Evolutionary conservation across 2,888 invertebrate genomes (phyloP).

Genomic region (Drosophila nigricruria): DNA sequence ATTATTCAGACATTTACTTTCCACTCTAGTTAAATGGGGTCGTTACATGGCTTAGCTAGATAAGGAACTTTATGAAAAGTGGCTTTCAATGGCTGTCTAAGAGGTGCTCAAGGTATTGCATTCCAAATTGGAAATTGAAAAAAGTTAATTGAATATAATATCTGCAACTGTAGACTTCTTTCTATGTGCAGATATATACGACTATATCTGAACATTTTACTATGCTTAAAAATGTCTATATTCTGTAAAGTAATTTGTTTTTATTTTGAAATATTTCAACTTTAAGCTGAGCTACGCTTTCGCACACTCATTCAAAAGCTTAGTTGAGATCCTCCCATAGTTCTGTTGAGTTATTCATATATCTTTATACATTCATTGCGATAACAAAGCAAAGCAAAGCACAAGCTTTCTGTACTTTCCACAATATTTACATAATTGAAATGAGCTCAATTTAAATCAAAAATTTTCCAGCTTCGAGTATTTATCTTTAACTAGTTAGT

Average conservation of each 20-base stretch:
- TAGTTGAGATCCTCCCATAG: constrained; percentile 1
- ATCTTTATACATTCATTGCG: background rate
- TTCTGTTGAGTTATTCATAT: background rate
- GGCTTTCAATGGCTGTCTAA: background rate
- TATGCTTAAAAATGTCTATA: no score
- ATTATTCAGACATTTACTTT: constrained; percentile 14
- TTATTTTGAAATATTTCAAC: no score
- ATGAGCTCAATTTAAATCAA: background rate
- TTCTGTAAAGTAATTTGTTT: no score
- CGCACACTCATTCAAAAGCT: background rate
- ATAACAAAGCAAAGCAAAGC: background rate
- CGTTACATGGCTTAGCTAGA: background rate
- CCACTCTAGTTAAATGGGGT: constrained; percentile 8
- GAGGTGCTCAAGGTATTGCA: background rate
- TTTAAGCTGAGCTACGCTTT: no score
- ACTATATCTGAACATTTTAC: no score
- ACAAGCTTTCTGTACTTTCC: constrained; percentile 3
- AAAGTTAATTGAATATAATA: background rate
- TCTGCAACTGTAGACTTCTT: background rate
- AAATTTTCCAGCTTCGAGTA: background rate
- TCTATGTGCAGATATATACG: no score
- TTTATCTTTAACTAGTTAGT: background rate
- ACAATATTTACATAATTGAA: background rate
- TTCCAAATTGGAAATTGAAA: background rate
- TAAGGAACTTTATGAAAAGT: background rate